Conservation (phyloP, 2,888 invertebrate species). For the Entomobrya proxima region DNA sequence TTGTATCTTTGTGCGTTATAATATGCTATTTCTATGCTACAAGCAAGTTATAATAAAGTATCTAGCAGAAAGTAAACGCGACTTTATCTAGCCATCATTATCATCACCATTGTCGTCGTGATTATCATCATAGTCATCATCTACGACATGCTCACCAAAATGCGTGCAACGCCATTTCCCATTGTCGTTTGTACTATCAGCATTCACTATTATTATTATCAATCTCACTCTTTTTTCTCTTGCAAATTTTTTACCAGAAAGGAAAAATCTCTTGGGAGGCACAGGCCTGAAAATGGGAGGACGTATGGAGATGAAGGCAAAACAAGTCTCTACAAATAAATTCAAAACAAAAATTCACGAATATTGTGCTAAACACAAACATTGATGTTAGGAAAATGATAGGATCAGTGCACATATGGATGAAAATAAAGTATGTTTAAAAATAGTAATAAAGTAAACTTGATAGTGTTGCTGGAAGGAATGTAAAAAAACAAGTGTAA, state of each 20-base stretch:
- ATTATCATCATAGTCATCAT: slow-evolving; percentile 8
- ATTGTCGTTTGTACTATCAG: not conserved
- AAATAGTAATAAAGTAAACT: no score
- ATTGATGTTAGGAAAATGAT: not conserved
- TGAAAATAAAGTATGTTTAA: no score
- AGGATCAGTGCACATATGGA: no score
- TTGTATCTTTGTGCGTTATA: not conserved
- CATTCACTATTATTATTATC: not conserved
- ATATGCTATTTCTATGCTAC: not conserved
- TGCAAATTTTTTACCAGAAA: not conserved
- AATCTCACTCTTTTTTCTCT: not conserved
- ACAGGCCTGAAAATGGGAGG: not conserved
- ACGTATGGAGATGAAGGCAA: not conserved
- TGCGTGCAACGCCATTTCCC: no score
- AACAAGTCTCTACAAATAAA: not conserved
- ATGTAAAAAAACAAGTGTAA: not conserved
- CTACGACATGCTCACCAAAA: not conserved
- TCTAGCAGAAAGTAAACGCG: not conserved
- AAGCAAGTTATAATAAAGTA: not conserved
- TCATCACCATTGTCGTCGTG: not conserved
- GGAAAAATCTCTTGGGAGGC: not conserved
- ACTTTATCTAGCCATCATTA: slow-evolving; percentile 21
- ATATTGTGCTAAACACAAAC: no score
- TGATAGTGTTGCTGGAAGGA: not conserved
- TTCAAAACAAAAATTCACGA: not conserved